Evolutionary conservation across 2,888 invertebrate species (phyloP).

Genomic region (Brachynemurus nebulosus): DNA sequence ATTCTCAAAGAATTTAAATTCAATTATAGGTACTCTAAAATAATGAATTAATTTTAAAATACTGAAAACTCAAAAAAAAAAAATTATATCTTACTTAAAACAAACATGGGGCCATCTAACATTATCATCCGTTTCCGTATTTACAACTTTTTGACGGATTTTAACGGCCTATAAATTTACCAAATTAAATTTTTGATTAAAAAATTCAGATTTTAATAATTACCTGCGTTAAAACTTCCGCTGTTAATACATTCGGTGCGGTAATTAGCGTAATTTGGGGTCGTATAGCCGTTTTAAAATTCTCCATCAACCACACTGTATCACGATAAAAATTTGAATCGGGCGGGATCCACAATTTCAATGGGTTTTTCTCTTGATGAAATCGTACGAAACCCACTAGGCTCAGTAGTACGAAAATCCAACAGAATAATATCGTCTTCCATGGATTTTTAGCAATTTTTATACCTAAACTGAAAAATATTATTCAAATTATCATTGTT

Average conservation of each 20-base stretch:
- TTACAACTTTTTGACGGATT: slow-evolving; percentile 15
- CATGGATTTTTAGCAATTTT: slow-evolving; percentile 44
- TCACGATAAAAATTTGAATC: slow-evolving; percentile 53
- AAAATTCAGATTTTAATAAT: slow-evolving; percentile 8
- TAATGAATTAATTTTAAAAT: slow-evolving; percentile 12
- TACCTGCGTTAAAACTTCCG: slow-evolving; percentile 39
- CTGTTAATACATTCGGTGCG: slow-evolving; percentile 51
- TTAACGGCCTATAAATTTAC: neutral
- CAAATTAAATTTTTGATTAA: neutral
- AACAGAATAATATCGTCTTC: slow-evolving; percentile 41
- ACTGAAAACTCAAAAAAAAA: slow-evolving; percentile 2
- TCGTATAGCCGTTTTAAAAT: slow-evolving; percentile 48
- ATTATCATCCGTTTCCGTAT: slow-evolving; percentile 9
- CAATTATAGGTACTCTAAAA: slow-evolving; percentile 27
- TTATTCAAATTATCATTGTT: slow-evolving; percentile 1
- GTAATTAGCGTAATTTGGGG: slow-evolving; percentile 46
- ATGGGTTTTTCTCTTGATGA: slow-evolving; percentile 57
- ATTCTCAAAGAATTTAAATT: slow-evolving; percentile 12
- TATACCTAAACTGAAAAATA: slow-evolving; percentile 43
- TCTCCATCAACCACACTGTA: slow-evolving; percentile 56
- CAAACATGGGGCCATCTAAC: slow-evolving; percentile 37
- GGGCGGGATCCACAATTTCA: slow-evolving; percentile 63
- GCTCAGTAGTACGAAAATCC: slow-evolving; percentile 41
- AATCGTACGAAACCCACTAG: slow-evolving; percentile 48
- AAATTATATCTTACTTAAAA: slow-evolving; percentile 32